Evolutionary conservation across 2,888 invertebrate genomes (phyloP), one percentile per base, ranked within the genome.

Genomic region (Poecilus cupreus): DNA sequence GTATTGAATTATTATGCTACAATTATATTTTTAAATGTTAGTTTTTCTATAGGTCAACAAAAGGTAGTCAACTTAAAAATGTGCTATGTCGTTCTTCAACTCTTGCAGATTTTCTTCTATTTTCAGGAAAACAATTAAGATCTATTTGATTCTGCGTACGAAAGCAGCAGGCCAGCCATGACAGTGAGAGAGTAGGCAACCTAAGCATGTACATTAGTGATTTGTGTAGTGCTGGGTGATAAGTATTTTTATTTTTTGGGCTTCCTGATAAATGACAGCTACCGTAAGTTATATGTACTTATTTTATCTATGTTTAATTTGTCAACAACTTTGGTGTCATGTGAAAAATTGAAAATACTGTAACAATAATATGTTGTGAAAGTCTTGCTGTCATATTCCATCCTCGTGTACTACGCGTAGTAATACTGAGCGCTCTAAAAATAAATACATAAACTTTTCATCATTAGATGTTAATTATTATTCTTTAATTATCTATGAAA

Each of bases 141-240:
- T 26, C 75, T 81, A 81, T 81, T 75, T 81, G 74, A 32, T 75
- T 37, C 39, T 20, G 81, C 81, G 81, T 39, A 81, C 49, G 75
- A 39, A 72, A 75, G 32, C 64, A 64, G 43, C 75, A 37, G 57
- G 24, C 20, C 80, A 80, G 80, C 80, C 80, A 75, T 81, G 75
- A 81, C 74, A 81, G 81, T 81, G 46, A 75, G 80, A 75, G 81
- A 81, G 75, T 81, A 81, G 74, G 81, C 81, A 75, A 75, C 81
- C 81, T 81, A 81, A 81, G 81, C 81, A 81, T 81, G 75, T 57
- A 81, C 81, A 64, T 81, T 81, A 81, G 81, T 81, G 81, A 81
- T 81, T 81, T 81, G 81, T 81, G 80, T 81, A 81, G 81, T 81
- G 81, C 72, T 81, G 74, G 81, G 20, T 81, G 75, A 75, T 75